These are phyloP conservation scores for Conchocele bisecta DNA, from an alignment of 2,888 invertebrate species.

Conservation along the genomic window DNA sequence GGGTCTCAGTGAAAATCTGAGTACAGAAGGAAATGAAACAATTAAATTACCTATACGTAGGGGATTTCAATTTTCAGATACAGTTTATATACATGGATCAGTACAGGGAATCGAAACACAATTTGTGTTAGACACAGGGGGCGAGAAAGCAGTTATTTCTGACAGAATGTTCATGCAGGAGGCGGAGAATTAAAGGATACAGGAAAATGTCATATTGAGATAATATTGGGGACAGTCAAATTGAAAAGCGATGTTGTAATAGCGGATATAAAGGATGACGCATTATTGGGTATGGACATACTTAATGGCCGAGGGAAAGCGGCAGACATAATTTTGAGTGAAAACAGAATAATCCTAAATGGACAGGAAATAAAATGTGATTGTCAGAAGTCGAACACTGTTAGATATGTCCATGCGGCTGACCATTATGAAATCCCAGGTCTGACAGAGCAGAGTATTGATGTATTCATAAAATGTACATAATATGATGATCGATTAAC, in stretches of 20 bases:
- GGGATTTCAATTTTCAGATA: conserved; percentile 17
- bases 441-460: conserved; percentile 32
- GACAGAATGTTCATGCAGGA: conserved; percentile 13
- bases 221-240: not conserved
- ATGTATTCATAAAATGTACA: conserved; percentile 27
- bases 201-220: conserved; percentile 7
- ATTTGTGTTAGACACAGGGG: conserved; percentile 21
- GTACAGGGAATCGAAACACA: conserved; percentile 5
- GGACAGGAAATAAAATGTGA: conserved; percentile 17
- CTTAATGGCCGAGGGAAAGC: conserved; percentile 17
- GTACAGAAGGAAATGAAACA: not conserved
- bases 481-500: conserved; percentile 15
- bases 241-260: conserved; percentile 1
- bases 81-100: conserved; percentile 19
- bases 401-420: conserved; percentile 4
- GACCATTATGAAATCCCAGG: conserved; percentile 32
- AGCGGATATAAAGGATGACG: conserved; percentile 27
- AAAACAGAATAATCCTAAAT: conserved; percentile 23
- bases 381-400: not conserved
- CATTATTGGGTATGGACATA: conserved; percentile 23
- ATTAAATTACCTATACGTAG: conserved; percentile 7
- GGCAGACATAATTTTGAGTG: conserved; percentile 21
- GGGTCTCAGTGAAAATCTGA: no score
- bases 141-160: conserved; percentile 9
- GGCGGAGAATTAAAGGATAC: conserved; percentile 7